These are phyloP conservation scores for Anabacerthia variegaticeps DNA, from an alignment of 2,797 vertebrate species.

Conservation along the genomic window DNA sequence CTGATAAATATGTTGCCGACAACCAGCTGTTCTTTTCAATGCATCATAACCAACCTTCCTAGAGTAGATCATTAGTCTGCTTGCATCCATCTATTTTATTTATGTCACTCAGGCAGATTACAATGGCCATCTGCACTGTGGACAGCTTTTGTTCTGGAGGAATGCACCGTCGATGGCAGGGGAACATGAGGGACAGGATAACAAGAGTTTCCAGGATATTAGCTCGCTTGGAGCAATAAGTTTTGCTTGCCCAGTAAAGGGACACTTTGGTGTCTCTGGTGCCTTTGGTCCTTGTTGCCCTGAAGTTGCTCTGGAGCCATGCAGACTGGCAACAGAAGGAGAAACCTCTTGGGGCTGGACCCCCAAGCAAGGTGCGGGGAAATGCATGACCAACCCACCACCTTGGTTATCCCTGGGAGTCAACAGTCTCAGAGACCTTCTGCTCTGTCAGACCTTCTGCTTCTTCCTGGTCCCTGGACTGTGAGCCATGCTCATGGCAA, in stretches of 20 bases:
- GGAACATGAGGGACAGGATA: background rate
- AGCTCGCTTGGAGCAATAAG: background rate
- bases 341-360: background rate
- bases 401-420: background rate
- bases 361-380: fast-evolving
- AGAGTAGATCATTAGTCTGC: conserved; percentile 14
- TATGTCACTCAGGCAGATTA: background rate
- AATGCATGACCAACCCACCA: fast-evolving
- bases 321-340: fast-evolving
- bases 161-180: background rate
- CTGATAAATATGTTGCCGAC: conserved; percentile 56
- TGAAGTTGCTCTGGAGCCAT: background rate
- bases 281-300: background rate
- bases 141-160: background rate
- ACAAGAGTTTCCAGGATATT: background rate
- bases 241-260: background rate
- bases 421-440: background rate
- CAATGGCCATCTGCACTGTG: conserved; percentile 4
- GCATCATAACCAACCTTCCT: background rate
- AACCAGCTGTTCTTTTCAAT: conserved; percentile 62
- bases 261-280: background rate
- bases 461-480: background rate
- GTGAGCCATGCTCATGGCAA: background rate
- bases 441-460: background rate
- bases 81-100: conserved; percentile 5